Evolutionary conservation across 2,888 invertebrate genomes (phyloP), one percentile per base, ranked within the genome.

Genomic region (Microplitis deprimator): DNA sequence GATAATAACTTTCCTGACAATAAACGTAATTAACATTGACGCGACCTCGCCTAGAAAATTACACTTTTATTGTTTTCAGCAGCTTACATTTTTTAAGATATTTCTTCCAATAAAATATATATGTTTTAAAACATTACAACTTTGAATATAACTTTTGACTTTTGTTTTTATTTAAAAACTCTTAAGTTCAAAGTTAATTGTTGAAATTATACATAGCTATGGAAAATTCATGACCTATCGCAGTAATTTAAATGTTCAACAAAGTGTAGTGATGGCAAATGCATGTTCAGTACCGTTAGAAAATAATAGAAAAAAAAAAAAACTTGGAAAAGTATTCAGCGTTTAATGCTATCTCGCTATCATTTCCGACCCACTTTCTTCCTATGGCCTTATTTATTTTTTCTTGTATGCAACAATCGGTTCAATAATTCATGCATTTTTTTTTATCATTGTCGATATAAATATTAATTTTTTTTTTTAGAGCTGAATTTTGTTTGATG

Each of bases 1-100:
- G 76, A 77, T 77, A 73, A 59, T 77, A 77, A 73, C 77, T 77
- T 73, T 50, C 29, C 64, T 62, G 40, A 73, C 73, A 73, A 77
- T 73, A 64, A 68, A 64, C 69, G 77, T 62, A 77, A 77, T 77
- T 77, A 73, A 20, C 20, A 38, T n/a, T 64, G 41, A 73, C 59
- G 71, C 20, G 73, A 77, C 73, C 69, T 77, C 64, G 69, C 40
- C 13, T 38, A 73, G 73, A 17, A 77, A 77, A 77, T 77, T 77
- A 73, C 59, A 38, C 13, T 69, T 73, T 61, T 13, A 77, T 73
- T 77, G 69, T 77, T 64, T 62, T 68, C 16, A 68, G 65, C 62
- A 13, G 13, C 20, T 10, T 13, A 10, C 8, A 6, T 16, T 68
- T 16, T 29, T 29, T 4, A 29, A 29, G 29, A 29, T 29, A 2